A percentile compares a stretch with the other conserved stretches of the same genome.
Evolutionary conservation across 2,888 invertebrate species (phyloP).

Genomic region (Eurytoma californica): DNA sequence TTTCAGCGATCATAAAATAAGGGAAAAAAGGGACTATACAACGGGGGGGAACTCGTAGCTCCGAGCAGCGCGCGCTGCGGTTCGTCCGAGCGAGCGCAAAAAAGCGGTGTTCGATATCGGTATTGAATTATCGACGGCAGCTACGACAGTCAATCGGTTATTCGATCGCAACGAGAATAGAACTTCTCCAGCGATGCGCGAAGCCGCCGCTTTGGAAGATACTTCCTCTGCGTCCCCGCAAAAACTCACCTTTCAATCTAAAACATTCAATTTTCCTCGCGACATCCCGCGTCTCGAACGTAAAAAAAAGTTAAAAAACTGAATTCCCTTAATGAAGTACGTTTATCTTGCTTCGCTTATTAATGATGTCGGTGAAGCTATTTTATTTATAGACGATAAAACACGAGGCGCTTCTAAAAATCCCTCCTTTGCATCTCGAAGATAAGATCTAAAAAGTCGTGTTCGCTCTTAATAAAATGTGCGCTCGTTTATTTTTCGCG

Average conservation of each 20-base stretch:
- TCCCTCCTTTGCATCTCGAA: too few species aligned
- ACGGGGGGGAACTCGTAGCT: not conserved
- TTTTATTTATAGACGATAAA: too few species aligned
- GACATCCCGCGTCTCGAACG: too few species aligned
- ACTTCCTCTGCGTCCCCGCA: not conserved
- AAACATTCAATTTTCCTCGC: slow-evolving; percentile 8
- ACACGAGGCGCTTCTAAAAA: too few species aligned
- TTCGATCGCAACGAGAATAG: slow-evolving; percentile 39
- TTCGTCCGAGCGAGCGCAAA: slow-evolving; percentile 14
- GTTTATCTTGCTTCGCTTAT: too few species aligned
- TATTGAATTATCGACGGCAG: slow-evolving; percentile 51
- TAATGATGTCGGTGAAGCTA: too few species aligned
- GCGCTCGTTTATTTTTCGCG: too few species aligned
- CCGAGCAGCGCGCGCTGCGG: not conserved
- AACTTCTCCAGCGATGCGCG: slow-evolving; percentile 32
- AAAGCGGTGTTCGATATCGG: slow-evolving; percentile 44
- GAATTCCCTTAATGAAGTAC: too few species aligned
- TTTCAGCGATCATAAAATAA: slow-evolving; percentile 32
- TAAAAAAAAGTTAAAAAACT: too few species aligned
- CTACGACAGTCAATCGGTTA: slow-evolving; percentile 37
- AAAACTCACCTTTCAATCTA: not conserved
- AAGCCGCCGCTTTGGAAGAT: slow-evolving; percentile 4
- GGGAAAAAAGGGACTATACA: slow-evolving; percentile 1
- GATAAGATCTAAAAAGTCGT: too few species aligned
- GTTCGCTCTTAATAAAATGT: too few species aligned